Conservation (phyloP, 2,113 vertebrate genomes). For the Antigone vipio region DNA sequence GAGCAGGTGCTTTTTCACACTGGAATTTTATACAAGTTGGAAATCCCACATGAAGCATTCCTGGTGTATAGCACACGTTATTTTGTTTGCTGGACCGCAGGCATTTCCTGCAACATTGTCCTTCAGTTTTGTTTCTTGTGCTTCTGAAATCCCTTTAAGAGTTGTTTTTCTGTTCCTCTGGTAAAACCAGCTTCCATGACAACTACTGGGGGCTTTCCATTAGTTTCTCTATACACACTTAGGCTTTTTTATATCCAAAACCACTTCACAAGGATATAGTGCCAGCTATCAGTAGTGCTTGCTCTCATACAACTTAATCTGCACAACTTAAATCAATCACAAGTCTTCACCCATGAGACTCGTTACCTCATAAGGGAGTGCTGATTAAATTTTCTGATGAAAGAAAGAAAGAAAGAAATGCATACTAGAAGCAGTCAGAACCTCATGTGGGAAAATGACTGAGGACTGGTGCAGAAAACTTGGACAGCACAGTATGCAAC, state of each 20-base stretch:
- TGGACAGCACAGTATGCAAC: neutral
- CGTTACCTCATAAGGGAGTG: accelerated
- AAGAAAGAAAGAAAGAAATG: neutral
- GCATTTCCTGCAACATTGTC: neutral
- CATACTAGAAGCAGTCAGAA: neutral
- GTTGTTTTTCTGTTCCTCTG: neutral
- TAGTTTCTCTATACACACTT: accelerated
- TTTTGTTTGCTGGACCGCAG: neutral
- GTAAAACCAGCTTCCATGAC: neutral
- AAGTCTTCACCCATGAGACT: neutral
- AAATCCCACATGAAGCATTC: neutral
- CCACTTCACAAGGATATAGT: neutral
- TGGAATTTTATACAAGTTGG: neutral
- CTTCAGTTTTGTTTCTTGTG: neutral
- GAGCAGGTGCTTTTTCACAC: neutral
- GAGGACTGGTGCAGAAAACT: neutral
- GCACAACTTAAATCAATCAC: accelerated
- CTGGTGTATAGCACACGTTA: accelerated
- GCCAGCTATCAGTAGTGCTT: neutral
- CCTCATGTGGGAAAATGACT: neutral
- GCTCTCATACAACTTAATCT: neutral
- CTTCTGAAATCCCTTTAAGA: neutral
- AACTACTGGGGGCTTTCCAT: neutral
- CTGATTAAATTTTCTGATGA: neutral
- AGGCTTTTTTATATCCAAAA: neutral